Conservation (phyloP, 2,113 vertebrate species). For the Gobio gobio region DNA sequence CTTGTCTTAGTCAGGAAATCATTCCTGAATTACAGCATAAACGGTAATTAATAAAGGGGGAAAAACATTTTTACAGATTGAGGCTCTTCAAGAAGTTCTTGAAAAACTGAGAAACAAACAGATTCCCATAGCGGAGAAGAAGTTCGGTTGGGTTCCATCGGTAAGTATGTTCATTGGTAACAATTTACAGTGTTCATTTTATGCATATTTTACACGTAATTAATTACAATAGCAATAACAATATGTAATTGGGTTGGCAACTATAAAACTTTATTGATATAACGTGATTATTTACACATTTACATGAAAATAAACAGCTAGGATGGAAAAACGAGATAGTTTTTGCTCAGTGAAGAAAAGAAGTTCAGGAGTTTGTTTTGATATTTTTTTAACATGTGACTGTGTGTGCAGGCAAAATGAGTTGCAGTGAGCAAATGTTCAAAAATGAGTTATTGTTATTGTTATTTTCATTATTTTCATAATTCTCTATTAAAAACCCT, state of each 20-base stretch:
- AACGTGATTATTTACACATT: no score
- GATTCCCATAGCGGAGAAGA: conserved; percentile 74
- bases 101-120: conserved; percentile 72
- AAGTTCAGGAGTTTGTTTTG: no score
- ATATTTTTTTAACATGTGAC: no score
- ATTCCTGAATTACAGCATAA: background rate
- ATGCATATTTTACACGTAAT: background rate
- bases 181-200: background rate
- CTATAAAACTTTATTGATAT: no score
- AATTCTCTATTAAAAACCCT: no score
- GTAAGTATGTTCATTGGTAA: conserved; percentile 60
- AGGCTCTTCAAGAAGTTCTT: conserved; percentile 76
- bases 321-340: no score
- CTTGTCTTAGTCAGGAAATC: background rate
- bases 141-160: conserved; percentile 76
- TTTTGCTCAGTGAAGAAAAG: no score
- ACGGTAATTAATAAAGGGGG: background rate
- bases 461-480: no score
- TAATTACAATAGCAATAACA: background rate
- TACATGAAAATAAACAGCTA: no score
- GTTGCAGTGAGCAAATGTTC: no score
- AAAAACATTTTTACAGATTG: conserved; percentile 61
- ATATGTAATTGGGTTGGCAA: background rate
- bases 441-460: no score
- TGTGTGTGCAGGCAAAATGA: no score